phyloP scores from a whole-genome alignment of 2,113 vertebrate species.

The Odocoileus virginianus region DNA sequence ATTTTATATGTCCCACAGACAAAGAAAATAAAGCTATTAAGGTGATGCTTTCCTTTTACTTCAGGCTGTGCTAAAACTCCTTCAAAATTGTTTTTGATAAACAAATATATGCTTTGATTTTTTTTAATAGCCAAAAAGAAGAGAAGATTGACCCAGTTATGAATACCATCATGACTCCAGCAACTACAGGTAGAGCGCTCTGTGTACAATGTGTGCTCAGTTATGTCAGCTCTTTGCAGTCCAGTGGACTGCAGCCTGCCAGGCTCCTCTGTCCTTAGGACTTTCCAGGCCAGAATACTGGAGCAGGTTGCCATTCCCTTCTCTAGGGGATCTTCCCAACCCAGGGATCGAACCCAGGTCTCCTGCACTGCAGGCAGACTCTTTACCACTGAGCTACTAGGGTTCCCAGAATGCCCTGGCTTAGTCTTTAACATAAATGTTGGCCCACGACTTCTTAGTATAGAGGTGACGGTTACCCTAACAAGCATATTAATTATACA shows the following conservation, averaged over 20 bases:
- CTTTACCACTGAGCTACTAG: neutral
- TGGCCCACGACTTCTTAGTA: neutral
- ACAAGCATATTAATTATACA: neutral
- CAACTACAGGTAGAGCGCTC: accelerated
- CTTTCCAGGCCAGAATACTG: neutral
- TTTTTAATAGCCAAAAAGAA: neutral
- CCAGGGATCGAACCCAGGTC: neutral
- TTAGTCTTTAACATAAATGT: neutral
- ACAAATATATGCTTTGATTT: neutral
- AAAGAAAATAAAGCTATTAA: neutral
- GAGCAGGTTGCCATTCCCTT: neutral
- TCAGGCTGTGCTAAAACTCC: neutral
- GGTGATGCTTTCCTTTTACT: neutral
- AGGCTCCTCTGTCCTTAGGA: neutral
- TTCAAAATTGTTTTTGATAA: neutral
- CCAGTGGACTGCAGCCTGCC: neutral
- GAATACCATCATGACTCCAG: neutral
- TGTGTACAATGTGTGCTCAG: neutral
- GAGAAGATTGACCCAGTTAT: neutral
- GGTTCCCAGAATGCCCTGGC: neutral
- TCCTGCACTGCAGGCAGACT: neutral
- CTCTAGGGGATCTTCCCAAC: neutral
- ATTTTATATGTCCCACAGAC: neutral
- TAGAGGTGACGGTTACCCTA: accelerated
- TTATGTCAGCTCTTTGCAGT: neutral